Evolutionary conservation across 2,888 invertebrate species (phyloP).

Genomic region (Tricholauxania praeusta): DNA sequence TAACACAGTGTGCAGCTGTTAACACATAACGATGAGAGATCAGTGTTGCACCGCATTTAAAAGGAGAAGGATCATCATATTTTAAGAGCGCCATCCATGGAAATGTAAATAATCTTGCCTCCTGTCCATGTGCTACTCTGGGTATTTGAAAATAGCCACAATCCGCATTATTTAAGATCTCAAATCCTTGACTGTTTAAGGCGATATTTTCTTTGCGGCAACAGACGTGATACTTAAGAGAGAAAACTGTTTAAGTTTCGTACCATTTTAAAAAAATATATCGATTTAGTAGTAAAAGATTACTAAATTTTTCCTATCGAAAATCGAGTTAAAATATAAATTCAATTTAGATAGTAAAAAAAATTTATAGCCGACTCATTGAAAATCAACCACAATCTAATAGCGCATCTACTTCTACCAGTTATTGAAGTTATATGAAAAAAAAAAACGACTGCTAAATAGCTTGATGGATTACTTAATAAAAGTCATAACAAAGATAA

Average conservation of each 20-base stretch:
- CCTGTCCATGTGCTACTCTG: conserved; percentile 53
- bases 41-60: conserved; percentile 55
- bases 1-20: conserved; percentile 58
- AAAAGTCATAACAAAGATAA: too few species aligned
- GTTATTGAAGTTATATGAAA: too few species aligned
- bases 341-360: too few species aligned
- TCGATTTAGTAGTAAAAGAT: too few species aligned
- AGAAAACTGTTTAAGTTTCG: background rate
- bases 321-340: too few species aligned
- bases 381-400: too few species aligned
- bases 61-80: conserved; percentile 48
- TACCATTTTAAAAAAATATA: too few species aligned
- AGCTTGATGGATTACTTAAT: too few species aligned
- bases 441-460: too few species aligned
- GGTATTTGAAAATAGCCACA: conserved; percentile 51
- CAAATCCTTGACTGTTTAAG: conserved; percentile 54
- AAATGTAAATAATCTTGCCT: conserved; percentile 54
- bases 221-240: conserved; percentile 55
- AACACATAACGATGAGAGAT: conserved; percentile 57
- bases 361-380: too few species aligned
- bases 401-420: too few species aligned
- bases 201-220: conserved; percentile 52
- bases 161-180: conserved; percentile 38
- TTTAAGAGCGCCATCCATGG: conserved; percentile 59
- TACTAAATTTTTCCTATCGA: too few species aligned